These are phyloP conservation scores for Dendrolimus punctatus DNA, from an alignment of 1,140 invertebrate genomes.

Conservation along the genomic window DNA sequence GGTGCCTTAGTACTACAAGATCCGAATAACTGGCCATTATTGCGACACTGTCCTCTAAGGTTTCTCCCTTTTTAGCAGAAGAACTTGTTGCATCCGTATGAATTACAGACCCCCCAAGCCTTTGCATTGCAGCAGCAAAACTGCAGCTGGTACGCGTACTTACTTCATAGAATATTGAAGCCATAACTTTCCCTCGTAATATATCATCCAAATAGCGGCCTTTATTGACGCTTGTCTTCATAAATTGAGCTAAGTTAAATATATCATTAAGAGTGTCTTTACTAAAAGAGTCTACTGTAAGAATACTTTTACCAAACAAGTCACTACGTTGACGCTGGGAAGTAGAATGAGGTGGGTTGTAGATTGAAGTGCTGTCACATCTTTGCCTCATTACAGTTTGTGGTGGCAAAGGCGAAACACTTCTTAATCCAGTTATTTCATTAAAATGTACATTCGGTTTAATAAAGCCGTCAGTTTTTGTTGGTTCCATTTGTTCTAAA, in stretches of 20 bases:
- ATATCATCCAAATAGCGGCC: slow-evolving; percentile 90
- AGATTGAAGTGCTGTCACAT: slow-evolving; percentile 71
- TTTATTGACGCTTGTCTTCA: slow-evolving; percentile 86
- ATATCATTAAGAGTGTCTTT: slow-evolving; percentile 95
- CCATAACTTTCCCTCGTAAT: slow-evolving; percentile 94
- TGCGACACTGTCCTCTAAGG: slow-evolving; percentile 90
- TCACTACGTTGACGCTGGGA: slow-evolving; percentile 62
- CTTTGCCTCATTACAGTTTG: slow-evolving; percentile 66
- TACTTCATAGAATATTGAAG: slow-evolving; percentile 97
- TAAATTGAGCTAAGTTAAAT: slow-evolving; percentile 94
- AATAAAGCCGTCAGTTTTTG: slow-evolving; percentile 31
- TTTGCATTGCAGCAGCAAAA: slow-evolving; percentile 96
- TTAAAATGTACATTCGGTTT: slow-evolving; percentile 75
- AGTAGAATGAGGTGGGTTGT: slow-evolving; percentile 56
- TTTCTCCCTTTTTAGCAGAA: slow-evolving; percentile 97
- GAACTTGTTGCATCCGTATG: slow-evolving; percentile 91
- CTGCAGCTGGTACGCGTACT: slow-evolving; percentile 97
- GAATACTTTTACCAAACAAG: slow-evolving; percentile 85
- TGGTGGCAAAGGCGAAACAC: slow-evolving; percentile 62
- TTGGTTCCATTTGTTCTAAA: slow-evolving; percentile 68
- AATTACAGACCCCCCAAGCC: slow-evolving; percentile 93
- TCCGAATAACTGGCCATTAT: slow-evolving; percentile 93
- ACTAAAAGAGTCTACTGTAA: slow-evolving; percentile 89
- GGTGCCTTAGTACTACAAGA: slow-evolving; percentile 95
- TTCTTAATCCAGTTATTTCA: slow-evolving; percentile 52